Evolutionary conservation across 2,797 vertebrate species (phyloP).

Genomic region (Cephalopachus bancanus): DNA sequence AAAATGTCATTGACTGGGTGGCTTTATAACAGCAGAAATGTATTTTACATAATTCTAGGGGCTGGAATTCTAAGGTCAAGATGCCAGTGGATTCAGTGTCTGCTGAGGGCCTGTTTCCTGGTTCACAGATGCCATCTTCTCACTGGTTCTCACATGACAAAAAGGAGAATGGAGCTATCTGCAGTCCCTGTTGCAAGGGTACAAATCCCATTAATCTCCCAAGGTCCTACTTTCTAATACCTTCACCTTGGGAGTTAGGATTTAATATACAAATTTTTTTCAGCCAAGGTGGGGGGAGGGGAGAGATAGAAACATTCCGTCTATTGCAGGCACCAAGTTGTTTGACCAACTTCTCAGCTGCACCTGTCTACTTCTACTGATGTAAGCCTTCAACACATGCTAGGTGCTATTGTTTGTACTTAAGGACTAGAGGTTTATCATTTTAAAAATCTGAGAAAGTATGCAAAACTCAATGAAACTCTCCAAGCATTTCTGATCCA

Average conservation of each 20-base stretch:
- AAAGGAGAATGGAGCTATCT: not conserved
- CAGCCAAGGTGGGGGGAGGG: too few relatives aligned
- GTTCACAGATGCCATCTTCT: not conserved
- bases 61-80: not conserved
- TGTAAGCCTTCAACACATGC: not conserved
- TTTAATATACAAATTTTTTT: not conserved
- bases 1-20: not conserved
- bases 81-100: not conserved
- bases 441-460: slow-evolving; percentile 29
- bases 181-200: not conserved
- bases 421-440: not conserved
- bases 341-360: not conserved
- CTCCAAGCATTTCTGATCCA: not conserved
- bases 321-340: not conserved
- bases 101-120: not conserved
- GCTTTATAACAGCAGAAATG: not conserved
- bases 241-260: not conserved
- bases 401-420: not conserved
- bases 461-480: slow-evolving; percentile 17
- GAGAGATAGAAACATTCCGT: not conserved
- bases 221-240: not conserved
- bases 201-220: not conserved
- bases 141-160: not conserved
- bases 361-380: not conserved
- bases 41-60: not conserved